Evolutionary conservation across 2,113 vertebrate genomes (phyloP).

Genomic region (Mellivora capensis): DNA sequence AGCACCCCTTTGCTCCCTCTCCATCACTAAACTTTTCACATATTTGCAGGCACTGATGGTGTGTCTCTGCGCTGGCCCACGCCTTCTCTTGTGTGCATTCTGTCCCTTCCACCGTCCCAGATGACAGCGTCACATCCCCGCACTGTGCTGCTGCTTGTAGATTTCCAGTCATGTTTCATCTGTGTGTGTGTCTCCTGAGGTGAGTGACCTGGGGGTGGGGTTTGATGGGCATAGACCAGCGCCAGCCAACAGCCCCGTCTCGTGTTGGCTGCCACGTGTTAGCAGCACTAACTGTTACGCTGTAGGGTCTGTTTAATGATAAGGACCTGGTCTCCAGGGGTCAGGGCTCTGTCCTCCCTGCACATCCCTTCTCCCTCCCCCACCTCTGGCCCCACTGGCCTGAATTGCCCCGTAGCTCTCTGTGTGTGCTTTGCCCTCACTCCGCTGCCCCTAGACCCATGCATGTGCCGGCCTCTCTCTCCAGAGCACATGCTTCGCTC

Average conservation of each 20-base stretch:
- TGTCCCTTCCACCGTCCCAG: not conserved
- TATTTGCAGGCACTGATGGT: not conserved
- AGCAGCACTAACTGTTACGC: fast-evolving
- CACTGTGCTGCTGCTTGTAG: fast-evolving
- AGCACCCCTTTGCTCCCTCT: not conserved
- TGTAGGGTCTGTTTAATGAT: not conserved
- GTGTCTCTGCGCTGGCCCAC: not conserved
- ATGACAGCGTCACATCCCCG: not conserved
- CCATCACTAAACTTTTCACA: not conserved
- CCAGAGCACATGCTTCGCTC: not conserved
- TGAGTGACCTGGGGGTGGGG: not conserved
- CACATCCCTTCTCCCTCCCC: not conserved
- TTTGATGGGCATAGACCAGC: not conserved
- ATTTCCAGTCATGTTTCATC: not conserved
- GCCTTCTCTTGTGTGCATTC: fast-evolving
- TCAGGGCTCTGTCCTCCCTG: not conserved
- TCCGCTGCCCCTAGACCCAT: not conserved
- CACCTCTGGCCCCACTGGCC: not conserved
- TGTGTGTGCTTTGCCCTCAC: not conserved
- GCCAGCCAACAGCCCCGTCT: not conserved
- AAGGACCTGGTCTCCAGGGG: not conserved
- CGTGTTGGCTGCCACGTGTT: too few relatives aligned
- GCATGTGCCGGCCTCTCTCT: not conserved
- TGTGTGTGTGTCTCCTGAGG: not conserved
- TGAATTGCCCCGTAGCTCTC: not conserved